phyloP scores from a whole-genome alignment of 2,797 vertebrate species.

The Xiphorhynchus erythropygius region DNA sequence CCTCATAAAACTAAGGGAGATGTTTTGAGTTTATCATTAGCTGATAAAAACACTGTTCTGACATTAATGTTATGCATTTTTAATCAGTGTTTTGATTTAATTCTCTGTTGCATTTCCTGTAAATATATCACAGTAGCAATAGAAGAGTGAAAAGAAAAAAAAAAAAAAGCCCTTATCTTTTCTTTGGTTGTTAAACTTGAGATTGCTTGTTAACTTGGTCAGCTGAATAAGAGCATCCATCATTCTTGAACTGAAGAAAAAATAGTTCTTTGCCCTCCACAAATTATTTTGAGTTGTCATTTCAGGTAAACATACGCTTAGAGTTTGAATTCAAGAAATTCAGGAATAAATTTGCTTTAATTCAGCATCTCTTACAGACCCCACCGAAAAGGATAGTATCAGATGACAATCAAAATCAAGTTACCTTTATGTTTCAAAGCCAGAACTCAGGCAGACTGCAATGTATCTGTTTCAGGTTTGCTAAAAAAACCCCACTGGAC shows the following conservation, averaged over 20 bases:
- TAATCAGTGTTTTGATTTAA: slow-evolving; percentile 92
- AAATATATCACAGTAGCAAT: slow-evolving; percentile 37
- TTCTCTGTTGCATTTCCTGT: slow-evolving; percentile 52
- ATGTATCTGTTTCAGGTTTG: background rate
- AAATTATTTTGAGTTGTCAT: background rate
- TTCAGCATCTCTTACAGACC: background rate
- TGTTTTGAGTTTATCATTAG: slow-evolving; percentile 73
- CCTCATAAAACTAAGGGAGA: slow-evolving; percentile 53
- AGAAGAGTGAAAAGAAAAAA: slow-evolving; percentile 5
- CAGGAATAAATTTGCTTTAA: slow-evolving; percentile 19
- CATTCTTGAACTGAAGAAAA: background rate
- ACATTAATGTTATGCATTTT: slow-evolving; percentile 86
- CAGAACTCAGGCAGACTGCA: background rate
- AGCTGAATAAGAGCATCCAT: slow-evolving; percentile 18
- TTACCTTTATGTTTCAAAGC: background rate
- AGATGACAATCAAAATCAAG: background rate
- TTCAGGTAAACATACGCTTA: slow-evolving; percentile 12
- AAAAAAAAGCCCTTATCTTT: background rate
- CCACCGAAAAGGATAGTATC: background rate
- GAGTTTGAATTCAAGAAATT: slow-evolving; percentile 12
- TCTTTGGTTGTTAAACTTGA: slow-evolving; percentile 37
- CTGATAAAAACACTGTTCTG: slow-evolving; percentile 79
- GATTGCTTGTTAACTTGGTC: slow-evolving; percentile 20
- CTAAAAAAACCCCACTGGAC: background rate
- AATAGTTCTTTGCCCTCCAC: background rate